A percentile compares a stretch with the other conserved stretches of the same genome.
These are phyloP conservation scores for Hydropsyche betteni DNA, from an alignment of 2,888 invertebrate species.

Conservation along the genomic window DNA sequence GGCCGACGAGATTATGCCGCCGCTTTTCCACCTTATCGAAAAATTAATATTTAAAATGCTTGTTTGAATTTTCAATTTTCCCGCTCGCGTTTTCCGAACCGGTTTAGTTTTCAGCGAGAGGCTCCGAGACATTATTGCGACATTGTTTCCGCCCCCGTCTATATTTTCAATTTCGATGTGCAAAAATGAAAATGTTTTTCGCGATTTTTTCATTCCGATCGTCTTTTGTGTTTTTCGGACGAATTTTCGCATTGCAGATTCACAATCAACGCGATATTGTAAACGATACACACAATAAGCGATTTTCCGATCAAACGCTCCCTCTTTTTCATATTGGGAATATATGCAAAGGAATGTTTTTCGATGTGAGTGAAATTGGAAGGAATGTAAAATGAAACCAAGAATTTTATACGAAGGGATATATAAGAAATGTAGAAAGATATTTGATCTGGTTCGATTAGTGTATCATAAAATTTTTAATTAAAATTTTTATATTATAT, in stretches of 20 bases:
- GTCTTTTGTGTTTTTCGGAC: no score
- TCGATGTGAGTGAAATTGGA: no score
- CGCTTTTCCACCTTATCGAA: conserved; percentile 44
- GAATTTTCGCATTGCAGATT: conserved; percentile 21
- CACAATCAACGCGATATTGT: conserved; percentile 5
- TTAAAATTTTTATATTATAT: no score
- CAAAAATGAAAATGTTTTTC: conserved; percentile 32
- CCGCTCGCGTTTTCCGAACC: conserved; percentile 46
- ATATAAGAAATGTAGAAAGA: no score
- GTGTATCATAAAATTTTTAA: no score
- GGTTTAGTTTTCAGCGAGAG: conserved; percentile 28
- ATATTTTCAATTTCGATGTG: conserved; percentile 39
- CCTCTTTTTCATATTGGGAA: no score
- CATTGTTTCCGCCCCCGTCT: conserved; percentile 43
- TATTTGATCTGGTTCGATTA: no score
- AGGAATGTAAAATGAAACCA: no score
- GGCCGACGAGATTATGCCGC: conserved; percentile 31
- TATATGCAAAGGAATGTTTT: no score
- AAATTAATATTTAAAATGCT: conserved; percentile 52
- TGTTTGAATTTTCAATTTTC: conserved; percentile 51
- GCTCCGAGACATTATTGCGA: conserved; percentile 35
- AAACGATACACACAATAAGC: conserved; percentile 23
- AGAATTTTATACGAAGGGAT: no score
- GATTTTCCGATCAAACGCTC: conserved; percentile 6
- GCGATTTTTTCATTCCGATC: no score